phyloP scores from a whole-genome alignment of 1,140 invertebrate genomes.

The Ceratosolen solmsi region DNA sequence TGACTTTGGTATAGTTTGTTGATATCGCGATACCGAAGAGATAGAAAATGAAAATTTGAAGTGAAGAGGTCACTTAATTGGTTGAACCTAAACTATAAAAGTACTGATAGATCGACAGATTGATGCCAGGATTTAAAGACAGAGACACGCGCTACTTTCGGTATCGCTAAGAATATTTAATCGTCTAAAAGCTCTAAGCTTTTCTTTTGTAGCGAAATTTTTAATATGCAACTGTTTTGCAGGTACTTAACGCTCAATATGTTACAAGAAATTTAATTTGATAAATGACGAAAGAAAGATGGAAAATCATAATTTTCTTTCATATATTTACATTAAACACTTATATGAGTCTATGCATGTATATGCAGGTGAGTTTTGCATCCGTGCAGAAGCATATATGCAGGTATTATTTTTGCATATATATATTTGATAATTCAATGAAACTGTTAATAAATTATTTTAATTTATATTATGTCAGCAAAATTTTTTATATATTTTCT shows the following conservation, averaged over 20 bases:
- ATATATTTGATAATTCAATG: too few species aligned
- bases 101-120: conserved; percentile 37
- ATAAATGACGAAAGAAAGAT: neutral
- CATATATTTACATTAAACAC: too few species aligned
- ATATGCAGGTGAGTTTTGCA: too few species aligned
- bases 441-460: too few species aligned
- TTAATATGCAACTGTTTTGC: too few species aligned
- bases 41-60: conserved; percentile 37
- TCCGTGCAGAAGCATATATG: too few species aligned
- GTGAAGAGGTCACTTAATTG: conserved; percentile 56
- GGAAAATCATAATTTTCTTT: neutral
- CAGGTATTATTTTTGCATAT: too few species aligned
- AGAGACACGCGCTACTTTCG: conserved; percentile 4
- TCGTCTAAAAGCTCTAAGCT: conserved; percentile 37
- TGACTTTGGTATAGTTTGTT: conserved; percentile 27
- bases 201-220: neutral
- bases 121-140: conserved; percentile 7
- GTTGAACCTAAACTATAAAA: conserved; percentile 57
- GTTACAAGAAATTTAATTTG: too few species aligned
- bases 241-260: too few species aligned
- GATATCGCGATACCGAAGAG: conserved; percentile 54
- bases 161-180: conserved; percentile 47
- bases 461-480: too few species aligned
- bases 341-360: too few species aligned
- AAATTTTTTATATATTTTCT: too few species aligned